These are phyloP conservation scores for Scrobipalpa costella DNA, from an alignment of 2,888 invertebrate genomes.

Conservation along the genomic window DNA sequence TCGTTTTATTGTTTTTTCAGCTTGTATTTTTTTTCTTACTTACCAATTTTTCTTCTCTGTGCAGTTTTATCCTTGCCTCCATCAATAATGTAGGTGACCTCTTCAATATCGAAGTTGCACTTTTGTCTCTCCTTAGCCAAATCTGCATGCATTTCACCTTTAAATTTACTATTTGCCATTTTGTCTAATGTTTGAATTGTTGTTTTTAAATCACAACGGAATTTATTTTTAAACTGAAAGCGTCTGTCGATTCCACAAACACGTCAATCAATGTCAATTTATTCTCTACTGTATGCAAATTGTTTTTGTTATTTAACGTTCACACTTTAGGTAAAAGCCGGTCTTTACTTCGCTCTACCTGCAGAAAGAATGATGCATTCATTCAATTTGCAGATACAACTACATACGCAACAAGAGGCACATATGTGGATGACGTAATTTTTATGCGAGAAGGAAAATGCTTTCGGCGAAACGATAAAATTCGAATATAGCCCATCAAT, in stretches of 20 bases:
- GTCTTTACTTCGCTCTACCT: neutral
- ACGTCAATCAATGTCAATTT: neutral
- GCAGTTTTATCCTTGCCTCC: conserved; percentile 86
- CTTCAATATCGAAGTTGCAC: conserved; percentile 86
- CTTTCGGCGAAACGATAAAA: neutral
- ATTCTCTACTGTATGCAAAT: conserved; percentile 7
- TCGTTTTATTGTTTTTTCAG: neutral
- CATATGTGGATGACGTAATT: neutral
- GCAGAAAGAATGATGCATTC: neutral
- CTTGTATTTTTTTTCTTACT: conserved; percentile 22
- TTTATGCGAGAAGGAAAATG: conserved; percentile 4
- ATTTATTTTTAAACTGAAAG: conserved; percentile 8
- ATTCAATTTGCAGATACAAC: neutral
- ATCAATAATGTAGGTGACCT: conserved; percentile 88
- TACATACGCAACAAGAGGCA: neutral
- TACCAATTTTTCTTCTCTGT: conserved; percentile 79
- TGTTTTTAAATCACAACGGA: neutral
- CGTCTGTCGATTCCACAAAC: neutral
- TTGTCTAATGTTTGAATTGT: neutral
- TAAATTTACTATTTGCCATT: conserved; percentile 31
- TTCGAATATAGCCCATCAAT: neutral
- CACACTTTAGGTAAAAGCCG: neutral
- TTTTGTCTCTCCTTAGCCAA: conserved; percentile 84
- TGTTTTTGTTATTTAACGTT: neutral
- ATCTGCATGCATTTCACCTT: conserved; percentile 81